Evolutionary conservation across 2,113 vertebrate genomes (phyloP), one percentile per base, ranked within the genome.

Genomic region (Anseranas semipalmata): DNA sequence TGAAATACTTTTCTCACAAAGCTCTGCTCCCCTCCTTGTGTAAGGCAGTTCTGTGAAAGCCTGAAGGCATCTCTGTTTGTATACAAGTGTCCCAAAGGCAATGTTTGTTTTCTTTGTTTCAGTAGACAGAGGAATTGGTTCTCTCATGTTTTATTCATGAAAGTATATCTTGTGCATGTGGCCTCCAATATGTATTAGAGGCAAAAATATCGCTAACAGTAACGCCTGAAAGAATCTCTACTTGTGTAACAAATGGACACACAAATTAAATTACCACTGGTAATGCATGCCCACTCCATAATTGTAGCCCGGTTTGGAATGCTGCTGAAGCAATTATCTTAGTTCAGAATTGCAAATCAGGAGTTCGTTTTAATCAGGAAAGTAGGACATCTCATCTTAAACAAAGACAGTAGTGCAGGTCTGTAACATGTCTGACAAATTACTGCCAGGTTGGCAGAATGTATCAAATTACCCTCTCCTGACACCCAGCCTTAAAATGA

Each of bases 81-180:
- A 62, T 85, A 50, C 30, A 7, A 7, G 70, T 6, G 56, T 97
- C 95, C 94, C 96, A 95, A 75, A 96, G 95, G 94, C 89, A 93
- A 71, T 87, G 91, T 96, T 97, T 96, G 79, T 95, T 96, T 96
- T 58, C 85, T 70, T 95, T 96, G 56, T 96, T 94, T 81, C 86
- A 79, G 17, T 6, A 92, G 96, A 70, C 88, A 91, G 79, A 96
- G 92, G 80, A 96, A 87, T 82, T 92, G 75, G 48, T 33, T 91
- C 60, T 73, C 65, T 80, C 46, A 98, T 98, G 78, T 96, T 97
- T 98, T 97, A 98, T 98, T 98, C 97, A 97, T 94, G 94, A 66
- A 5, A 55, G 83, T 22, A 28, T 85, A 96, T 84, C 96, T 93
- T 85, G 75, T 91, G 86, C 92, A 41, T 78, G 89, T 74, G 87